These are phyloP conservation scores for Calliopsis andreniformis DNA, from an alignment of 1,140 invertebrate species.

Conservation along the genomic window DNA sequence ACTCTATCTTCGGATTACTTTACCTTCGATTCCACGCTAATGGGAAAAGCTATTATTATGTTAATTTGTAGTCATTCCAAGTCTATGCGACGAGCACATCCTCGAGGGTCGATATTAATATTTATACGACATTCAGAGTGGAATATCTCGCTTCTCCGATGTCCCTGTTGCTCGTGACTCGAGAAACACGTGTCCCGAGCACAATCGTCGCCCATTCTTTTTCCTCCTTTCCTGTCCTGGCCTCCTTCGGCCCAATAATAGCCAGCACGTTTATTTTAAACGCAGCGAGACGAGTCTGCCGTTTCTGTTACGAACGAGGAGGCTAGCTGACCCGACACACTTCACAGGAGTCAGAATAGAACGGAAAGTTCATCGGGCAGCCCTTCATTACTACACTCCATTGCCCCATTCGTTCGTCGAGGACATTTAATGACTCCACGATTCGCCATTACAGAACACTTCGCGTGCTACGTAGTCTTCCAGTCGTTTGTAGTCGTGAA, in stretches of 20 bases:
- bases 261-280: constrained; percentile 29
- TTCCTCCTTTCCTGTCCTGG: constrained; percentile 5
- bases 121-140: constrained; percentile 12
- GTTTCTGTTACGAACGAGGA: constrained; percentile 8
- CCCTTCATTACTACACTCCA: background rate
- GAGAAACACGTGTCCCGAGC: background rate
- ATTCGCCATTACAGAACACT: no score
- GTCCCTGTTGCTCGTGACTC: background rate
- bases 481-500: no score
- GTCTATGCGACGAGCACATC: no score
- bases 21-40: background rate
- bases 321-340: constrained; percentile 17
- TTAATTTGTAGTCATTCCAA: constrained; percentile 1
- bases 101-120: constrained; percentile 13
- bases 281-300: constrained; percentile 19
- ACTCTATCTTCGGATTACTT: no score
- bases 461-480: no score
- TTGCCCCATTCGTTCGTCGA: background rate
- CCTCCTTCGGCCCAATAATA: constrained; percentile 40
- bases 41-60: constrained; percentile 20
- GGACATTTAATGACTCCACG: no score
- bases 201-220: background rate
- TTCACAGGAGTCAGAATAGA: constrained; percentile 2
- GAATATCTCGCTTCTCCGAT: background rate
- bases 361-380: constrained; percentile 12